Evolutionary conservation across 2,888 invertebrate genomes (phyloP).

Genomic region (Drosophila rellima): DNA sequence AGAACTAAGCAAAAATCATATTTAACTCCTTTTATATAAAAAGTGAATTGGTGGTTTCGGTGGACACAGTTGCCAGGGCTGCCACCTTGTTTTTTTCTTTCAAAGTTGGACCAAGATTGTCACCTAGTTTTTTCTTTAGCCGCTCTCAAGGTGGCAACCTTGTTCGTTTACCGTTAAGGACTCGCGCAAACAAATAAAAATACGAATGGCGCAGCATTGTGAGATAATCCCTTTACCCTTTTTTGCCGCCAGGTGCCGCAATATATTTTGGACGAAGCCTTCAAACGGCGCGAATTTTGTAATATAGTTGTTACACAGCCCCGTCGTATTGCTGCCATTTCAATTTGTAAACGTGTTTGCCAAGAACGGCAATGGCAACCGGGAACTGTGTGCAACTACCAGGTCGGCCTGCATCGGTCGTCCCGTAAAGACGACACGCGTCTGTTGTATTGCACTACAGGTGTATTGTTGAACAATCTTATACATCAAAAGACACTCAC

Average conservation of each 20-base stretch:
- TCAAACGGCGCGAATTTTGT: conserved; percentile 88
- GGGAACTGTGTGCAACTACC: conserved; percentile 95
- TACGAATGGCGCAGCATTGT: no score
- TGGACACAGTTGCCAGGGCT: no score
- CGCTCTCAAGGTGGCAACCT: no score
- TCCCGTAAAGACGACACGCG: conserved; percentile 87
- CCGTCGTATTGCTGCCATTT: conserved; percentile 96
- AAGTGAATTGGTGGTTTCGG: no score
- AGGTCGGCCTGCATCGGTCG: conserved; percentile 87
- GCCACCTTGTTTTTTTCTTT: no score
- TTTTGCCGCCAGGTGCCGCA: conserved; percentile 90
- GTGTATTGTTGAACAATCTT: conserved; percentile 92
- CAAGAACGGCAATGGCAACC: conserved; percentile 93
- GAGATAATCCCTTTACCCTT: no score
- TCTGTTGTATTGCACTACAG: conserved; percentile 95
- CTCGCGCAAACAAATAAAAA: no score
- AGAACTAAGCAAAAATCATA: no score
- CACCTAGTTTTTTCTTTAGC: no score
- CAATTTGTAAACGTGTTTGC: conserved; percentile 94
- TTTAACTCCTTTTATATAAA: no score
- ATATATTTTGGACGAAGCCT: conserved; percentile 94
- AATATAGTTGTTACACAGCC: conserved; percentile 98
- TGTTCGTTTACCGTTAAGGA: no score
- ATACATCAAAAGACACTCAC: conserved; percentile 90
- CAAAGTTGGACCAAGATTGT: no score